phyloP scores from a whole-genome alignment of 2,888 invertebrate species.

The Drosophila hawaiiensis region DNA sequence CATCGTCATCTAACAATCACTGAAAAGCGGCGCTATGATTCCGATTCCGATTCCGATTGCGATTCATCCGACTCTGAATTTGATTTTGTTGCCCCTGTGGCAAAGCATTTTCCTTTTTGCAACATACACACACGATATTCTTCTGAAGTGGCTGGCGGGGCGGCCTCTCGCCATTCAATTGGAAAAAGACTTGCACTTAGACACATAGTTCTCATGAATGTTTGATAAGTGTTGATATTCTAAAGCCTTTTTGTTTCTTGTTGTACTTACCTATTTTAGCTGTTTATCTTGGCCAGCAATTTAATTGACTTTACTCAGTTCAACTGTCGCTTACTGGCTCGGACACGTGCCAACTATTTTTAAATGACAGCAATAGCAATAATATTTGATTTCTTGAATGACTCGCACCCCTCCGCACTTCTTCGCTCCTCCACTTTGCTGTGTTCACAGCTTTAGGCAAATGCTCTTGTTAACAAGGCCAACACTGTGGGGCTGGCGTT shows the following conservation, averaged over 20 bases:
- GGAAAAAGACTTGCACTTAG: conserved; percentile 48
- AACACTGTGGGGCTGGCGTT: conserved; percentile 21
- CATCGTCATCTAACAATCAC: conserved; percentile 53
- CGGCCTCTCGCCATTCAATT: conserved; percentile 58
- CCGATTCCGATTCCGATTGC: conserved; percentile 33
- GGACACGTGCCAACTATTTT: conserved; percentile 39
- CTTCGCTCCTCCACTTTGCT: conserved; percentile 2
- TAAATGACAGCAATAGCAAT: conserved; percentile 57
- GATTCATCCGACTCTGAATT: conserved; percentile 41
- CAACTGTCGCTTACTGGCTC: conserved; percentile 60
- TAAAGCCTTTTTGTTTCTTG: conserved; percentile 25
- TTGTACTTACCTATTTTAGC: conserved; percentile 33
- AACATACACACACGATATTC: conserved; percentile 66
- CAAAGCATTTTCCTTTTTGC: conserved; percentile 61
- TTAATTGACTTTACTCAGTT: conserved; percentile 50
- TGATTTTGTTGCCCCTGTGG: conserved; percentile 42
- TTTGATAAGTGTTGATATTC: conserved; percentile 10
- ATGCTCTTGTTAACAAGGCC: conserved; percentile 72
- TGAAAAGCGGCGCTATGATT: conserved; percentile 46
- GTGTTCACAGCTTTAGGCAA: conserved; percentile 64
- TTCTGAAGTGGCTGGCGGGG: conserved; percentile 57
- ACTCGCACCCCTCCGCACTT: background rate
- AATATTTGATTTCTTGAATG: conserved; percentile 73
- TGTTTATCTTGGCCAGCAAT: conserved; percentile 11
- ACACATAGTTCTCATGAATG: conserved; percentile 42